Percentiles rank a stretch among this genome's conserved stretches.
Conservation (phyloP, 2,888 invertebrate species). For the Ormyrus labotus region DNA sequence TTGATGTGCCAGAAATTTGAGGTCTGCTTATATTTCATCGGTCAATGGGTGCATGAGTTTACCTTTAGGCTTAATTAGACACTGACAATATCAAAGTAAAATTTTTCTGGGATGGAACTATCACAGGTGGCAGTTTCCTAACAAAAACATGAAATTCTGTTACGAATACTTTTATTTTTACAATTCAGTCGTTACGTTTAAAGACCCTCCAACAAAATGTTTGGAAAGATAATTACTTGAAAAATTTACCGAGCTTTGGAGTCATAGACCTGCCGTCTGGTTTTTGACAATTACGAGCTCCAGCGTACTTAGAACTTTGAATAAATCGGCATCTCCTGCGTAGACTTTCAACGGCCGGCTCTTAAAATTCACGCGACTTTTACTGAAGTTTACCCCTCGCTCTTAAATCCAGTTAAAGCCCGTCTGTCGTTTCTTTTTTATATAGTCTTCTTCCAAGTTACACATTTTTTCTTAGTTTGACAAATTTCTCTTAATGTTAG, state of each 20-base stretch:
- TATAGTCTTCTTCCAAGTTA: conserved; percentile 1
- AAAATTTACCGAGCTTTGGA: background rate
- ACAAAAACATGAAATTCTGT: no score
- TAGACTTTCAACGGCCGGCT: conserved; percentile 44
- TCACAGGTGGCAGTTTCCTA: no score
- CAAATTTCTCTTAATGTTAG: background rate
- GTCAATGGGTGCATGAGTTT: no score
- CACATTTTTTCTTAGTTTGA: background rate
- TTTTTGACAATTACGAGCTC: conserved; percentile 46
- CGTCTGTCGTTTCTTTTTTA: conserved; percentile 1
- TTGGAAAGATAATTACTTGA: background rate
- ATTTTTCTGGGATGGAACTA: no score
- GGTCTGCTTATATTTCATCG: no score
- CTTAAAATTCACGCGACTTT: conserved; percentile 57
- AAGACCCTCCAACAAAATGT: background rate
- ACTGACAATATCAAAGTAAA: no score
- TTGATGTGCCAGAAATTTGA: no score
- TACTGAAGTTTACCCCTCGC: conserved; percentile 47
- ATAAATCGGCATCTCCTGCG: conserved; percentile 53
- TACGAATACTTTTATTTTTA: no score
- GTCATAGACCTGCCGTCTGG: conserved; percentile 14
- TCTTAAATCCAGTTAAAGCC: conserved; percentile 55
- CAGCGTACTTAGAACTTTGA: conserved; percentile 49
- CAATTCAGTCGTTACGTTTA: no score
- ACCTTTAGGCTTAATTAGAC: no score